Evolutionary conservation across 1,140 invertebrate genomes (phyloP).

Genomic region (Drosophila neocordata): DNA sequence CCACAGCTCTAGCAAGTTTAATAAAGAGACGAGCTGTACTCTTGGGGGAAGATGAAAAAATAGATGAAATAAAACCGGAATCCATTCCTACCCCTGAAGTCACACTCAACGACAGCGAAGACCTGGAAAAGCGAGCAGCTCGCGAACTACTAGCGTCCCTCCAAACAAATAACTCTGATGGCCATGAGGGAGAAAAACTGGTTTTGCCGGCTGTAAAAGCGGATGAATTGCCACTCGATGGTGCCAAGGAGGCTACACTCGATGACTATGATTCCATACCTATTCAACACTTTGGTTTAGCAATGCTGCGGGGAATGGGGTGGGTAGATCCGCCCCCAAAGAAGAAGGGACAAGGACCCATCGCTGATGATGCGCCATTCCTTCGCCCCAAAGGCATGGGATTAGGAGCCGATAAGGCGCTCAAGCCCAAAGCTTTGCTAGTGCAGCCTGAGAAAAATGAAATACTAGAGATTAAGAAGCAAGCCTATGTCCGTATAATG

Average conservation of each 20-base stretch:
- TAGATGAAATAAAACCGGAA: constrained; percentile 33
- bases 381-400: constrained; percentile 94
- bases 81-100: constrained; percentile 63
- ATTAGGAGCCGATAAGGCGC: constrained; percentile 91
- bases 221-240: constrained; percentile 84
- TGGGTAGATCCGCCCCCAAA: constrained; percentile 86
- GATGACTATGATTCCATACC: constrained; percentile 96
- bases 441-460: constrained; percentile 84
- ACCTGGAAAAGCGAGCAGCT: constrained; percentile 85
- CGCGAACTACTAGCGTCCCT: constrained; percentile 78
- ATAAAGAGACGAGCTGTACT: constrained; percentile 69
- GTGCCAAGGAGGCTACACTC: constrained; percentile 88
- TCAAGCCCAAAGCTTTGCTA: constrained; percentile 82
- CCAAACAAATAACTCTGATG: constrained; percentile 70
- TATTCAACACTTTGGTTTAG: constrained; percentile 93
- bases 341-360: constrained; percentile 87
- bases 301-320: constrained; percentile 97
- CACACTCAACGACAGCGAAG: constrained; percentile 67
- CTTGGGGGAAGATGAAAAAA: constrained; percentile 63
- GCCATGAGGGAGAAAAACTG: constrained; percentile 82
- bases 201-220: constrained; percentile 84
- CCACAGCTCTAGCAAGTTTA: constrained; percentile 83
- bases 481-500: constrained; percentile 88
- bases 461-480: constrained; percentile 86
- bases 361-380: constrained; percentile 83